A percentile compares a stretch with the other conserved stretches of the same genome.
Conservation (phyloP, 2,888 invertebrate species). For the Seira musarum region DNA sequence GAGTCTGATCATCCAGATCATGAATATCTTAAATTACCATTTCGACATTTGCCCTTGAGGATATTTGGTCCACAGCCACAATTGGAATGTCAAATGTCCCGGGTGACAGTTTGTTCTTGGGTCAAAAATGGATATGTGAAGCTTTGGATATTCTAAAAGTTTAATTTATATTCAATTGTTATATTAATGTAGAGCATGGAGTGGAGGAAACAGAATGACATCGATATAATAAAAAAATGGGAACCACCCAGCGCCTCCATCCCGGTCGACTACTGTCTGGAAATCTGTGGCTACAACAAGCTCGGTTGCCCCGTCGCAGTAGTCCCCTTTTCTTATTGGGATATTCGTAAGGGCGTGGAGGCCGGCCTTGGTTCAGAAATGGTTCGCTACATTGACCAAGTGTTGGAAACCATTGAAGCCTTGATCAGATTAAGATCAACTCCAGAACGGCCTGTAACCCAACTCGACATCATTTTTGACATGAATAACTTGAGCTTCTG, state of each 20-base stretch:
- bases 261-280: conserved; percentile 55
- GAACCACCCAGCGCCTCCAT: conserved; percentile 46
- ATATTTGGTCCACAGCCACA: no score
- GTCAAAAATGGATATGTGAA: no score
- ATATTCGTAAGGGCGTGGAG: conserved; percentile 45
- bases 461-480: conserved; percentile 57
- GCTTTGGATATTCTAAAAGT: no score
- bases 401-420: conserved; percentile 34
- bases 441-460: conserved; percentile 42
- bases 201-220: conserved; percentile 60
- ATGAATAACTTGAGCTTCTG: conserved; percentile 59
- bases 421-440: conserved; percentile 27
- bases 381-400: conserved; percentile 46
- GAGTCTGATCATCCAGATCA: no score
- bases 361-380: conserved; percentile 31
- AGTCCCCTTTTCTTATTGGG: conserved; percentile 45
- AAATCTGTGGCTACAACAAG: conserved; percentile 59
- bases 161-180: no score
- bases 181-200: conserved; percentile 51
- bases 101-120: background rate
- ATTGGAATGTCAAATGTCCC: no score
- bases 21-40: no score
- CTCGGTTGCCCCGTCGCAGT: conserved; percentile 56
- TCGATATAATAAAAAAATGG: conserved; percentile 59
- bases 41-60: no score